Evolutionary conservation across 2,888 invertebrate species (phyloP).

Genomic region (Noctua janthe): DNA sequence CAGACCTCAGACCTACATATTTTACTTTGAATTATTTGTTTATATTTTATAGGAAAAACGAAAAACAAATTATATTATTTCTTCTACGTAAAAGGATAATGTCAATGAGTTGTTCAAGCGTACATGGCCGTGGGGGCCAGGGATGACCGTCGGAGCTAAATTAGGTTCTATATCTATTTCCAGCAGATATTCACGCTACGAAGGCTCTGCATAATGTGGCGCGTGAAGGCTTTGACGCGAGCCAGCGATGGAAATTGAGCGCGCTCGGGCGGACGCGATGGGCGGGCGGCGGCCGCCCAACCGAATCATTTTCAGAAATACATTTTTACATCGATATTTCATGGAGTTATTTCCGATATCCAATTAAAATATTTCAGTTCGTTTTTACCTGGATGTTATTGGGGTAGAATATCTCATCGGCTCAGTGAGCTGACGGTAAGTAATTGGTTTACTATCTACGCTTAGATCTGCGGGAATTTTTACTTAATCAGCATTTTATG

Average conservation of each 20-base stretch:
- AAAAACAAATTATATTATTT: background rate
- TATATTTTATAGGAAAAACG: background rate
- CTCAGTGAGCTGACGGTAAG: background rate
- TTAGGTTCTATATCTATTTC: slow-evolving; percentile 53
- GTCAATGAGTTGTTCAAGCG: background rate
- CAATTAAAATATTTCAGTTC: slow-evolving; percentile 45
- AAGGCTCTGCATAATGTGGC: slow-evolving; percentile 31
- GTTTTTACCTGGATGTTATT: slow-evolving; percentile 12
- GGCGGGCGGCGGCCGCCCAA: slow-evolving; percentile 38
- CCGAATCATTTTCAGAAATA: slow-evolving; percentile 55
- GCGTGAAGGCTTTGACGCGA: slow-evolving; percentile 49
- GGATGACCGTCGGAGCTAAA: slow-evolving; percentile 12
- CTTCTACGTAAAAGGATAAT: background rate
- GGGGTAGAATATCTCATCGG: slow-evolving; percentile 29
- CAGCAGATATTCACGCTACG: slow-evolving; percentile 53
- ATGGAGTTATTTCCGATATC: slow-evolving; percentile 33
- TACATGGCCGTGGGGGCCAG: background rate
- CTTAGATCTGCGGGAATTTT: background rate
- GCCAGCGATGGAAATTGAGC: slow-evolving; percentile 51
- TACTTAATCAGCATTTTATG: background rate
- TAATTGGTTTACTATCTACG: slow-evolving; percentile 11
- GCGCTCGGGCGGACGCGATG: slow-evolving; percentile 53
- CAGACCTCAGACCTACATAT: background rate
- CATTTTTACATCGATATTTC: slow-evolving; percentile 49
- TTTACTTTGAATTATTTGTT: background rate